Evolutionary conservation across 2,888 invertebrate species (phyloP).

Genomic region (Tineola bisselliella): DNA sequence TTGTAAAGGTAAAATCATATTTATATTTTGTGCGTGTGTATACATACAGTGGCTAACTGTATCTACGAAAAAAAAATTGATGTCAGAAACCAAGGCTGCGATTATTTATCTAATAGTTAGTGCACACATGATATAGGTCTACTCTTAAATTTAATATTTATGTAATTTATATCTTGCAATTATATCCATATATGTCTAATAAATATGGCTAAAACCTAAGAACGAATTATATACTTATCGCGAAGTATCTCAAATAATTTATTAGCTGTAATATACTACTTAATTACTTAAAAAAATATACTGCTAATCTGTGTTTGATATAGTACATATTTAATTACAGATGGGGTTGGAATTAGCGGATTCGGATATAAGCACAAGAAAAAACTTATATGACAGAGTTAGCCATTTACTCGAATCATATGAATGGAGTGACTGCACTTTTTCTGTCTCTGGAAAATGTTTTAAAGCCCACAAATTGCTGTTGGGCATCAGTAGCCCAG

Average conservation of each 20-base stretch:
- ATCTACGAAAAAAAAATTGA: not conserved
- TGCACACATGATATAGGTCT: not conserved
- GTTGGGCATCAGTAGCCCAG: constrained; percentile 72
- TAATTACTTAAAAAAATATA: too few relatives aligned
- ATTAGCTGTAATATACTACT: too few relatives aligned
- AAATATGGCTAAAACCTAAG: not conserved
- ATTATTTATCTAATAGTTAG: not conserved
- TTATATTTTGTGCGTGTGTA: too few relatives aligned
- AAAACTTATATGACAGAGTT: constrained; percentile 34
- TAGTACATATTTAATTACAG: not conserved
- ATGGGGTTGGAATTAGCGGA: not conserved
- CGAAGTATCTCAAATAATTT: too few relatives aligned
- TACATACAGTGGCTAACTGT: not conserved
- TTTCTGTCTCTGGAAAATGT: constrained; percentile 57
- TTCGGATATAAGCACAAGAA: not conserved
- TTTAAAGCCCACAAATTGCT: constrained; percentile 71
- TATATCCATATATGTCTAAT: too few relatives aligned
- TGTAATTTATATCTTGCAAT: not conserved
- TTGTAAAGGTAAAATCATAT: too few relatives aligned
- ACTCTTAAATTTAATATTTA: not conserved
- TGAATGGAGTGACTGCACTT: constrained; percentile 70
- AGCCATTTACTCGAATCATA: constrained; percentile 54
- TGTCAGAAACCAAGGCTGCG: constrained; percentile 2
- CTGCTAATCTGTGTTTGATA: too few relatives aligned
- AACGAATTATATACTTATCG: too few relatives aligned